phyloP scores from a whole-genome alignment of 2,888 invertebrate species.

The Nemotelus pantherinus region DNA sequence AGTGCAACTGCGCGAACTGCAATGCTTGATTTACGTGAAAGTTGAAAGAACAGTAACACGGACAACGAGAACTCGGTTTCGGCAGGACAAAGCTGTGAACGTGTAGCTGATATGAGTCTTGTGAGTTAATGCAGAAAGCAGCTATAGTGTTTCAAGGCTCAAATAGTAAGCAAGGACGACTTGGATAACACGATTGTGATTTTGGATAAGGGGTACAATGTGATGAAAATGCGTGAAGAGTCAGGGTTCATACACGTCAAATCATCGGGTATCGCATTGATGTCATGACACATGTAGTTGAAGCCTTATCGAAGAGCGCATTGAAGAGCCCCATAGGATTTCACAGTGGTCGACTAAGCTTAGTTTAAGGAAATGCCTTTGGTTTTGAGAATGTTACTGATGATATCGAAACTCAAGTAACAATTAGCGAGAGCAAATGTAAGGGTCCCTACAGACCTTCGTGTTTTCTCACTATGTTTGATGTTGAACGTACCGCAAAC shows the following conservation, averaged over 20 bases:
- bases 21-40: constrained; percentile 87
- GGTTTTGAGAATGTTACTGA: constrained; percentile 80
- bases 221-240: constrained; percentile 96
- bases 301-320: constrained; percentile 65
- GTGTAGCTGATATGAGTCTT: constrained; percentile 94
- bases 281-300: constrained; percentile 85
- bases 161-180: constrained; percentile 81
- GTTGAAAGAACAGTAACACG: constrained; percentile 76
- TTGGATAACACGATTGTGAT: constrained; percentile 84
- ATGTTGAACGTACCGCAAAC: no score
- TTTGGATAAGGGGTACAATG: constrained; percentile 98
- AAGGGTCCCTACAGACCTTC: constrained; percentile 51
- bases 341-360: constrained; percentile 82
- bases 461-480: no score
- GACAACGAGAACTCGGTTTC: constrained; percentile 94
- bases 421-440: constrained; percentile 73
- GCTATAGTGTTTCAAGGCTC: constrained; percentile 90
- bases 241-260: constrained; percentile 82
- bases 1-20: constrained; percentile 85
- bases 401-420: constrained; percentile 69
- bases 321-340: constrained; percentile 74
- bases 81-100: constrained; percentile 81
- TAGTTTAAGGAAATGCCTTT: constrained; percentile 83
- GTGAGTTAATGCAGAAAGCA: constrained; percentile 84
- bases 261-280: constrained; percentile 89